phyloP scores from a whole-genome alignment of 2,888 invertebrate species.

The Pedicia rivosa region DNA sequence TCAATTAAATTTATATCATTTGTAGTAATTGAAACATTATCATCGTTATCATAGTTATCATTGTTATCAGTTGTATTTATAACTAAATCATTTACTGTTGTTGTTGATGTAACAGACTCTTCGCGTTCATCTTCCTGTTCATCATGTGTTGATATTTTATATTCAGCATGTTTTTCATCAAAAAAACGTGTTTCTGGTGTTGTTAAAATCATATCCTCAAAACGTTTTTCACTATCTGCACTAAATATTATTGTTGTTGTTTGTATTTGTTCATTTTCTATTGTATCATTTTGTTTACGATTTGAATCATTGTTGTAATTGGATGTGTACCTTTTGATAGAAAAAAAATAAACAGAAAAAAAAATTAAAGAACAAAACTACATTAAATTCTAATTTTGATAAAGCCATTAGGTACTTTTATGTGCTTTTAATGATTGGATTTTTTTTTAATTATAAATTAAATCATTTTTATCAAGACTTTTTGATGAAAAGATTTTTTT shows the following conservation, averaged over 20 bases:
- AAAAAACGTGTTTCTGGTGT: conserved; percentile 5
- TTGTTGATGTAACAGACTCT: not conserved
- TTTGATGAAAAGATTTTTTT: no score
- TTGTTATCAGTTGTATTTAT: not conserved
- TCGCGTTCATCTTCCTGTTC: conserved; percentile 11
- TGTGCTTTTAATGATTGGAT: no score
- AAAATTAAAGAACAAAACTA: no score
- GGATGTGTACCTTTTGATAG: no score
- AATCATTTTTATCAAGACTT: no score
- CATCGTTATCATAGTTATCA: not conserved
- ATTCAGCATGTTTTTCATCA: conserved; percentile 6
- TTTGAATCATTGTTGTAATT: no score
- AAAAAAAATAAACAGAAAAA: no score
- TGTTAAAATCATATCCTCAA: conserved; percentile 3
- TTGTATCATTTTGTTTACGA: no score
- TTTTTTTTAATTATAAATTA: no score
- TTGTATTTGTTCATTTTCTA: no score
- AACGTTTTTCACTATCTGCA: conserved; percentile 3
- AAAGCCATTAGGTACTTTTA: no score
- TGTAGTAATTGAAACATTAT: not conserved
- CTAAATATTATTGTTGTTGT: conserved; percentile 1
- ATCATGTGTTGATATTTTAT: conserved; percentile 6
- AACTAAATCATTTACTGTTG: not conserved
- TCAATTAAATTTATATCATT: not conserved
- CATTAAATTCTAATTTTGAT: no score